A percentile compares a stretch with the other conserved stretches of the same genome.
Evolutionary conservation across 2,797 vertebrate species (phyloP).

Genomic region (Coreius guichenoti): DNA sequence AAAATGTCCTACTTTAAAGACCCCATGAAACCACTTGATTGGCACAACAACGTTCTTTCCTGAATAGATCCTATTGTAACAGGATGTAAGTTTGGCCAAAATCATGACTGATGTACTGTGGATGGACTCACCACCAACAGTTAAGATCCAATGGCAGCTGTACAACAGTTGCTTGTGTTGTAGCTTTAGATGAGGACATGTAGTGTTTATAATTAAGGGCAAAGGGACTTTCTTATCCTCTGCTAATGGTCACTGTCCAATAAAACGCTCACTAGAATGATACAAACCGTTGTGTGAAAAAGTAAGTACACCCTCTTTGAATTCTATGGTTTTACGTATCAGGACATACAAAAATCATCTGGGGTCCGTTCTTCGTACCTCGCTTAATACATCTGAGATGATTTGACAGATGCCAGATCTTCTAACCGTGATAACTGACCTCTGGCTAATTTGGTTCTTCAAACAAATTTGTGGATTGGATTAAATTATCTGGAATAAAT

Average conservation of each 20-base stretch:
- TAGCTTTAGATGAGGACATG: background rate
- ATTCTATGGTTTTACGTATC: background rate
- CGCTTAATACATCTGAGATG: too few species aligned
- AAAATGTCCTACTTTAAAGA: conserved; percentile 5
- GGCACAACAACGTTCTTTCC: background rate
- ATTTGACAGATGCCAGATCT: too few species aligned
- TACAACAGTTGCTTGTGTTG: background rate
- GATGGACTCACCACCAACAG: background rate
- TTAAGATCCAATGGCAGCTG: background rate
- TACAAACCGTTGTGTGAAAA: background rate
- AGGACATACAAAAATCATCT: background rate
- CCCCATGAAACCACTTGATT: background rate
- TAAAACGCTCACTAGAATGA: too few species aligned
- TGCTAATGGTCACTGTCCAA: too few species aligned
- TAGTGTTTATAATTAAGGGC: background rate
- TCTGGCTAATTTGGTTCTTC: too few species aligned
- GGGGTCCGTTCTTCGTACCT: too few species aligned
- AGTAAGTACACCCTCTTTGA: background rate
- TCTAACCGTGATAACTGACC: too few species aligned
- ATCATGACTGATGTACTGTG: background rate
- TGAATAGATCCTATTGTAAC: background rate
- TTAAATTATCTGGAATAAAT: too few species aligned
- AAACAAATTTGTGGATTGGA: too few species aligned
- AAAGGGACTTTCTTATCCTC: background rate
- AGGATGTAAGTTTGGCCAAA: background rate